Conservation (phyloP, 2,888 invertebrate species). For the Eupithecia insigniata region DNA sequence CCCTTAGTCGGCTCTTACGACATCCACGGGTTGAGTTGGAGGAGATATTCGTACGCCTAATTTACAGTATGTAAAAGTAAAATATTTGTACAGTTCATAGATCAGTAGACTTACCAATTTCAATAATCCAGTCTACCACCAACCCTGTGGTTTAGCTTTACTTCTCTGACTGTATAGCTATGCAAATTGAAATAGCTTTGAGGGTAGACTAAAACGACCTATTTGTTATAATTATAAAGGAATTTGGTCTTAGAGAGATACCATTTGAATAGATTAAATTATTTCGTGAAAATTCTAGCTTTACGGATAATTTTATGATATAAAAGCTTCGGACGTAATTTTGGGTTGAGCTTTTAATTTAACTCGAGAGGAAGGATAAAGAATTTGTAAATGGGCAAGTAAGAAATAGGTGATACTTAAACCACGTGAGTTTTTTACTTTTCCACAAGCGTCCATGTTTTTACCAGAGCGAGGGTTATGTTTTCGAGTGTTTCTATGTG, state of each 20-base stretch:
- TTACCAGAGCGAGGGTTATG: no score
- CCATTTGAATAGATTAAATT: slow-evolving; percentile 43
- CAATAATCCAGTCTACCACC: not conserved
- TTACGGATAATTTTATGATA: slow-evolving; percentile 30
- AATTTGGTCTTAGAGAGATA: slow-evolving; percentile 37
- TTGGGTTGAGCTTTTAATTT: not conserved
- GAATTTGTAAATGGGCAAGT: not conserved
- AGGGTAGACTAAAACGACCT: slow-evolving; percentile 37
- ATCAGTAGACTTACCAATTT: no score
- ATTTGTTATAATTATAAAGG: slow-evolving; percentile 47
- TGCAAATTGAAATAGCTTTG: slow-evolving; percentile 42
- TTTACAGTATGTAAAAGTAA: no score
- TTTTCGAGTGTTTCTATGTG: not conserved
- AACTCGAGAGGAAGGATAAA: not conserved
- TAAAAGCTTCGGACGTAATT: slow-evolving; percentile 9
- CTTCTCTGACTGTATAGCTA: slow-evolving; percentile 25
- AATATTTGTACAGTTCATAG: no score
- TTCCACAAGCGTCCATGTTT: not conserved
- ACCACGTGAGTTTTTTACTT: not conserved
- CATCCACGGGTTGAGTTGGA: no score
- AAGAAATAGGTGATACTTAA: not conserved
- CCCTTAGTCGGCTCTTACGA: no score
- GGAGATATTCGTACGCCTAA: no score
- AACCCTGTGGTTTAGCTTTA: not conserved
- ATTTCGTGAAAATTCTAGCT: slow-evolving; percentile 31